Conservation (phyloP, 1,140 invertebrate genomes). For the Musca domestica region DNA sequence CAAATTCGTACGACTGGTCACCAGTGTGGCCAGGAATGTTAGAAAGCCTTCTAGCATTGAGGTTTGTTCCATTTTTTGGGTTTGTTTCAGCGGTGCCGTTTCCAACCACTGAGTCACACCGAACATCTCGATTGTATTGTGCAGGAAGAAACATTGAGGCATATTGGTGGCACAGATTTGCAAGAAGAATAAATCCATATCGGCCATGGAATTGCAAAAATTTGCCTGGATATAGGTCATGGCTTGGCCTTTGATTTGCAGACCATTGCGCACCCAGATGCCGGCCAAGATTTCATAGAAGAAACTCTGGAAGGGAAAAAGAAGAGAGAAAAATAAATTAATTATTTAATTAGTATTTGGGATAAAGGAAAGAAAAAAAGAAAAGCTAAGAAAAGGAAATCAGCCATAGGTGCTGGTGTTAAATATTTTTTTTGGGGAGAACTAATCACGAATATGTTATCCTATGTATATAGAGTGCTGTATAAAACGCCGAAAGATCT, state of each 20-base stretch:
- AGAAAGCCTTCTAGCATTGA: constrained; percentile 91
- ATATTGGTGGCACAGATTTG: constrained; percentile 90
- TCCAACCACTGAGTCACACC: constrained; percentile 83
- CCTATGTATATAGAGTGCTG: too few species aligned
- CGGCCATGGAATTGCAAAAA: constrained; percentile 97
- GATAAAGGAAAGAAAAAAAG: too few species aligned
- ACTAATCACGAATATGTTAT: too few species aligned
- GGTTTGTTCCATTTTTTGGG: constrained; percentile 75
- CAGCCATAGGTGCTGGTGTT: too few species aligned
- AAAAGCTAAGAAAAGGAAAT: too few species aligned
- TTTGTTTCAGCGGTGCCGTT: constrained; percentile 65
- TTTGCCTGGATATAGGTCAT: constrained; percentile 99
- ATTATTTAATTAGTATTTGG: not conserved
- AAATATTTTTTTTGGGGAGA: too few species aligned
- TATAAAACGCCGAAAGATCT: too few species aligned
- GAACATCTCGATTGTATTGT: constrained; percentile 85
- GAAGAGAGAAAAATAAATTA: constrained; percentile 1
- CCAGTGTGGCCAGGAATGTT: constrained; percentile 85
- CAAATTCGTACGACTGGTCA: constrained; percentile 86
- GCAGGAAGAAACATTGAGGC: constrained; percentile 80
- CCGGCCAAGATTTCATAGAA: constrained; percentile 93
- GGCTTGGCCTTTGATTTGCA: constrained; percentile 96
- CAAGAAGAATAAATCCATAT: constrained; percentile 91
- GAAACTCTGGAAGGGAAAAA: constrained; percentile 69
- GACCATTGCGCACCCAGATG: constrained; percentile 93